Evolutionary conservation across 92 coral and sea anemone genomes (phyloP).

Genomic region (Porites evermanni): DNA sequence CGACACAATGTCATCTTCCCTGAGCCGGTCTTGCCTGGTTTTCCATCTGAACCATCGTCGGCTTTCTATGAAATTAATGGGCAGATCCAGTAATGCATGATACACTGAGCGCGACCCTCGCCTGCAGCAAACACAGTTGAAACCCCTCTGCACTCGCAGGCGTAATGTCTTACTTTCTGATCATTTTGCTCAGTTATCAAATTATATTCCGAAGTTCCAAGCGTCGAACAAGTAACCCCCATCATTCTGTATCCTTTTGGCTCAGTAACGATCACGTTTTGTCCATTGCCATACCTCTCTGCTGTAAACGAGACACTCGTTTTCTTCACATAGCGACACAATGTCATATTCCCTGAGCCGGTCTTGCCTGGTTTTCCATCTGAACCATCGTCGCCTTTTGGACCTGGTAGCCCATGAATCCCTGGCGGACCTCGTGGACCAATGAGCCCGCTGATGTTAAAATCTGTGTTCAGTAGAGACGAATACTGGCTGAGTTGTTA

Average conservation of each 20-base stretch:
- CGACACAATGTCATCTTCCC: constrained; percentile 64
- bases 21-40: constrained; percentile 51
- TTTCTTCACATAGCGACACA: constrained; percentile 39
- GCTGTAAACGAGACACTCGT: constrained; percentile 45
- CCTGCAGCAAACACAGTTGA: constrained; percentile 30
- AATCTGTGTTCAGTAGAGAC: constrained; percentile 15
- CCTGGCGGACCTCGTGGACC: constrained; percentile 77
- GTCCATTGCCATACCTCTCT: background rate
- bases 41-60: constrained; percentile 44
- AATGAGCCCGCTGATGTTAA: constrained; percentile 40
- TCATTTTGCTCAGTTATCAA: constrained; percentile 23
- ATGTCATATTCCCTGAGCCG: constrained; percentile 64
- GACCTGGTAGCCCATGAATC: constrained; percentile 54
- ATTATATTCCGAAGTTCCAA: constrained; percentile 75
- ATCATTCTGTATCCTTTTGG: constrained; percentile 45
- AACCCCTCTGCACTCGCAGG: constrained; percentile 67
- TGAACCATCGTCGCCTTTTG: constrained; percentile 40
- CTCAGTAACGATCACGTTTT: constrained; percentile 52
- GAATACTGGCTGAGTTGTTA: background rate
- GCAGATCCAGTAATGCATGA: constrained; percentile 82
- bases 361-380: constrained; percentile 54
- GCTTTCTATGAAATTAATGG: constrained; percentile 51
- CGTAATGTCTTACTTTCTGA: constrained; percentile 30
- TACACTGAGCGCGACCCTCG: constrained; percentile 38
- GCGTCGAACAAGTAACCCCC: constrained; percentile 68